Evolutionary conservation across 2,888 invertebrate genomes (phyloP), one percentile per base, ranked within the genome.

Genomic region (Rhingia rostrata): DNA sequence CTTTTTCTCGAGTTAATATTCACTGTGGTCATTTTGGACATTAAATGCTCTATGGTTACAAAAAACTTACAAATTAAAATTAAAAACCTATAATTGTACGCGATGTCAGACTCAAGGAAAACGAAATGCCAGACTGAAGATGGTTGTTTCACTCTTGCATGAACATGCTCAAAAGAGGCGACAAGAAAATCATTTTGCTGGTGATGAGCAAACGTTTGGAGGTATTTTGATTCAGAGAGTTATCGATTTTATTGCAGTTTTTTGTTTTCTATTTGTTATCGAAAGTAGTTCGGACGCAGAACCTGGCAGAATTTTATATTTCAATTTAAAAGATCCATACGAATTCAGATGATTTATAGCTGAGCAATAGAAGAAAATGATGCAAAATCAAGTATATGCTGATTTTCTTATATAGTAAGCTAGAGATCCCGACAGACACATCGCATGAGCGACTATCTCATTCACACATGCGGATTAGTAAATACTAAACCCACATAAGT

Each of bases 1-100:
- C 91, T 91, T 87, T 91, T 91, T 72, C 91, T 89, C 58, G 90
- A 90, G 87, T 91, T 91, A 60, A 91, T 90, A 88, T 91, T 91
- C 86, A 91, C 91, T 86, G 91, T 91, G 83, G 91, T 91, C 91
- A 91, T 91, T 84, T 87, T 86, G 81, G 73, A 80, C 74, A 75
- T 72, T 84, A 83, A 83, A 83, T 83, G 79, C 73, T 83, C 47
- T 58, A 64, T 80, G 70, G 70, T 84, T 67, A 78, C 22, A 22
- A 67, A 73, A 56, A 80, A 84, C 74, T 84, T 84, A 84, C 49
- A 70, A 84, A 84, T 80, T 84, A 84, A 80, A 84, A 72, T 80
- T 79, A 80, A 79, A 74, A 84, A 70, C 80, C 64, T 74, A 84
- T 84, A 64, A 74, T 80, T 80, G 74, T 74, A 84, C 69, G 73